These are phyloP conservation scores for Valencia hispanica DNA, from an alignment of 2,797 vertebrate species.

Conservation along the genomic window DNA sequence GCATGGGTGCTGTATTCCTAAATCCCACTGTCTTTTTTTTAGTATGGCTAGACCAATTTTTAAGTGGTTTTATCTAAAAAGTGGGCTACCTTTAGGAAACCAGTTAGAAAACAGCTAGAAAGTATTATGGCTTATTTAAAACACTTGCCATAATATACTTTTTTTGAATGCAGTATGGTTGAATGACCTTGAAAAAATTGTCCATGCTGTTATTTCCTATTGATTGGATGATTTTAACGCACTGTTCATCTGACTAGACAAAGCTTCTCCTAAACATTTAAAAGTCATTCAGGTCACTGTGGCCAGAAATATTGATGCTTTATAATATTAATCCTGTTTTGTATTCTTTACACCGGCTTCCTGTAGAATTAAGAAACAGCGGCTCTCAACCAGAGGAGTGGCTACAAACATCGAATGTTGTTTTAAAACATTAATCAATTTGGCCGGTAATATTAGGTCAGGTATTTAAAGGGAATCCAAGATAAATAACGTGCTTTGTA, in stretches of 20 bases:
- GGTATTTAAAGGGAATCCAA: neutral
- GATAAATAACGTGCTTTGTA: neutral
- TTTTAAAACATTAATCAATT: neutral
- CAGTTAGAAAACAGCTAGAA: neutral
- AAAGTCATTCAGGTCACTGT: neutral
- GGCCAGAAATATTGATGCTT: neutral
- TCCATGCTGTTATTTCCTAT: too few species aligned
- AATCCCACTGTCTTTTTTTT: too few species aligned
- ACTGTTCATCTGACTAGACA: neutral
- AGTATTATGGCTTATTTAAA: neutral
- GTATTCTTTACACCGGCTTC: neutral
- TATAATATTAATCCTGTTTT: neutral
- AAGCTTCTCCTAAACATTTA: neutral
- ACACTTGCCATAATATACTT: neutral
- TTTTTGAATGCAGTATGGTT: neutral
- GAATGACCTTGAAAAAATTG: neutral
- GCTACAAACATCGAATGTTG: neutral
- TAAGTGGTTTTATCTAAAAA: neutral
- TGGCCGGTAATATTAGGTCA: neutral
- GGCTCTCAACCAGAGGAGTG: neutral
- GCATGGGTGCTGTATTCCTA: neutral
- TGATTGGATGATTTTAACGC: neutral
- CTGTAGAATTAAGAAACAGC: neutral
- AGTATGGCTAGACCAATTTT: neutral
- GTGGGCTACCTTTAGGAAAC: neutral